phyloP scores from a whole-genome alignment of 2,113 vertebrate genomes.

The Perca fluviatilis region DNA sequence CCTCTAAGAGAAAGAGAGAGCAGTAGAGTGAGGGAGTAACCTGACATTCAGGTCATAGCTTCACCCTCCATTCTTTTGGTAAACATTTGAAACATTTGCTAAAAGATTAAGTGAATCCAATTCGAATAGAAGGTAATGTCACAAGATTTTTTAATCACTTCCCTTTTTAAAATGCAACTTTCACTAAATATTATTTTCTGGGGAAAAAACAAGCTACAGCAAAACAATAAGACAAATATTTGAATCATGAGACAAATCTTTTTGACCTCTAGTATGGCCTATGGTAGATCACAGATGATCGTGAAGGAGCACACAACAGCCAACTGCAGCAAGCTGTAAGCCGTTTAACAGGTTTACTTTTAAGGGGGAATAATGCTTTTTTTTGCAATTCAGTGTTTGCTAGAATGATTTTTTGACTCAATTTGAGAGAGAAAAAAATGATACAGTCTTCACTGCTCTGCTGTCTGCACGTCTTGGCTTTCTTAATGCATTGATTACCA shows the following conservation, averaged over 20 bases:
- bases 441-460: background rate
- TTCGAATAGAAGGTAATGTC: background rate
- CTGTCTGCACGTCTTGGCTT: background rate
- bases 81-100: background rate
- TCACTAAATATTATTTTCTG: background rate
- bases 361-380: background rate
- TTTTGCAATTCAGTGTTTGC: background rate
- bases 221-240: background rate
- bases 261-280: background rate
- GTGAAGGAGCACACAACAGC: background rate
- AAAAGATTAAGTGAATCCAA: background rate
- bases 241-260: background rate
- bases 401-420: background rate
- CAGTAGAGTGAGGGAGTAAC: slow-evolving; percentile 22
- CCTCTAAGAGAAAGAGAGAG: slow-evolving; percentile 48
- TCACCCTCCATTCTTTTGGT: background rate
- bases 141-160: background rate
- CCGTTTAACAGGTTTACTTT: background rate
- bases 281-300: background rate
- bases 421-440: background rate
- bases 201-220: background rate
- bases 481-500: slow-evolving; percentile 2
- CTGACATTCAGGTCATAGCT: slow-evolving; percentile 29
- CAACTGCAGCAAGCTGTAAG: background rate
- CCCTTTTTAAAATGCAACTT: background rate